Evolutionary conservation across 1,140 invertebrate species (phyloP).

Genomic region (Drosophila busckii): DNA sequence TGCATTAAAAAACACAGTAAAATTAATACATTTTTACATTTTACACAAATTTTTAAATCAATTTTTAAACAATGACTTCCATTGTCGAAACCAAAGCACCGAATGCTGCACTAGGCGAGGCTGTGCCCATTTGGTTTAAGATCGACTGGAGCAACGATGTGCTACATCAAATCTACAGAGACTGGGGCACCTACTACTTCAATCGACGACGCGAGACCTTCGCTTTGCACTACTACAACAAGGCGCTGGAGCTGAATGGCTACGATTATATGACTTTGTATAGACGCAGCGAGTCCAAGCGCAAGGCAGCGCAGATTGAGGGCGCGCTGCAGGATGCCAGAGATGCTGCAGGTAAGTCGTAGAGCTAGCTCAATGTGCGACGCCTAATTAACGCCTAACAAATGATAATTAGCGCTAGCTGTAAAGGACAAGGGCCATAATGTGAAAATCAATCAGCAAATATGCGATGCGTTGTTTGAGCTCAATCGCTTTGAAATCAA

Average conservation of each 20-base stretch:
- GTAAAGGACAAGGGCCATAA: constrained; percentile 9
- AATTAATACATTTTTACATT: not conserved
- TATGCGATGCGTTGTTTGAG: constrained; percentile 69
- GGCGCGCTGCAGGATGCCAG: constrained; percentile 46
- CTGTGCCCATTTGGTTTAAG: constrained; percentile 36
- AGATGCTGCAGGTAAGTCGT: constrained; percentile 43
- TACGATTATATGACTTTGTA: constrained; percentile 53
- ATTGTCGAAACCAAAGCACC: constrained; percentile 40
- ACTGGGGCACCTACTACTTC: constrained; percentile 67
- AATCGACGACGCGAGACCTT: constrained; percentile 52
- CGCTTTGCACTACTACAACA: constrained; percentile 56
- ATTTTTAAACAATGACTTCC: constrained; percentile 39
- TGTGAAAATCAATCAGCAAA: constrained; percentile 49
- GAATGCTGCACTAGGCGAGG: not conserved
- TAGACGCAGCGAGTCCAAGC: constrained; percentile 59
- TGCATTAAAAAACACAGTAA: not conserved
- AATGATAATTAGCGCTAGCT: too few relatives aligned
- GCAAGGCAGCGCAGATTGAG: constrained; percentile 51
- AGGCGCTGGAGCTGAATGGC: constrained; percentile 44
- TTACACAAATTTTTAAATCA: not conserved
- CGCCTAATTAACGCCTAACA: too few relatives aligned
- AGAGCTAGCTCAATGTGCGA: too few relatives aligned
- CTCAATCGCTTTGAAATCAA: constrained; percentile 63
- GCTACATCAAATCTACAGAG: constrained; percentile 53
- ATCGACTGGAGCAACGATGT: constrained; percentile 55